Conservation (phyloP, 53 echinoderm and acorn worm genomes). For the Holothuria scabra region DNA sequence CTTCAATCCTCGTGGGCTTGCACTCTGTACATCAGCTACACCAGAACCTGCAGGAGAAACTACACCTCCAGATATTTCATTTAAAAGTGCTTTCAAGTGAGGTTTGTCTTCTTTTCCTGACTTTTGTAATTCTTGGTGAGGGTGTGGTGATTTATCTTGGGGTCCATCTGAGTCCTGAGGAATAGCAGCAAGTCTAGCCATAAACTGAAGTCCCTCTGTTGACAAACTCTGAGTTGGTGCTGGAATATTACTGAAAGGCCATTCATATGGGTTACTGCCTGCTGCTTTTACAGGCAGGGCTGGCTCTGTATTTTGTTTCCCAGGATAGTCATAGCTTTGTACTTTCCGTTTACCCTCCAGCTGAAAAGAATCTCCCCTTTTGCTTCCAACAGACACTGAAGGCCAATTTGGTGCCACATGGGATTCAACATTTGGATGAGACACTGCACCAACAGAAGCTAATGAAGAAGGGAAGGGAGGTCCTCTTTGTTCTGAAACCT, state of each 20-base stretch:
- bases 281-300: background rate
- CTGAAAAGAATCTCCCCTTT: background rate
- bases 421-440: too few relatives aligned
- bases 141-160: slow-evolving; percentile 22
- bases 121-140: background rate
- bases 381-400: background rate
- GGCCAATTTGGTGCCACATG: background rate
- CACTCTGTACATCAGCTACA: slow-evolving; percentile 22
- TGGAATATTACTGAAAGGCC: slow-evolving; percentile 54
- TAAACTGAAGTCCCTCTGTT: slow-evolving; percentile 80
- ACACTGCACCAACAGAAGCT: too few relatives aligned
- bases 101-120: slow-evolving; percentile 74
- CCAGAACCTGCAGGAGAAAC: slow-evolving; percentile 33
- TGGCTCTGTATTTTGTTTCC: slow-evolving; percentile 10
- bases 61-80: slow-evolving; percentile 70
- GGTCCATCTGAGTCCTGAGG: slow-evolving; percentile 48
- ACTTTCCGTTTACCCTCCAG: slow-evolving; percentile 10
- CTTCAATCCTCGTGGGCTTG: slow-evolving; percentile 26
- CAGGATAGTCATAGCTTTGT: background rate
- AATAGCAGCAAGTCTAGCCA: slow-evolving; percentile 72
- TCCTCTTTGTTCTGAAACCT: too few relatives aligned
- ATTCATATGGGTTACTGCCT: slow-evolving; percentile 35
- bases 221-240: slow-evolving; percentile 60
- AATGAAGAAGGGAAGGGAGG: too few relatives aligned
- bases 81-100: slow-evolving; percentile 82